Base-by-base conservation (phyloP, 2,797 vertebrate species). In the Tokudaia muenninki region DNA sequence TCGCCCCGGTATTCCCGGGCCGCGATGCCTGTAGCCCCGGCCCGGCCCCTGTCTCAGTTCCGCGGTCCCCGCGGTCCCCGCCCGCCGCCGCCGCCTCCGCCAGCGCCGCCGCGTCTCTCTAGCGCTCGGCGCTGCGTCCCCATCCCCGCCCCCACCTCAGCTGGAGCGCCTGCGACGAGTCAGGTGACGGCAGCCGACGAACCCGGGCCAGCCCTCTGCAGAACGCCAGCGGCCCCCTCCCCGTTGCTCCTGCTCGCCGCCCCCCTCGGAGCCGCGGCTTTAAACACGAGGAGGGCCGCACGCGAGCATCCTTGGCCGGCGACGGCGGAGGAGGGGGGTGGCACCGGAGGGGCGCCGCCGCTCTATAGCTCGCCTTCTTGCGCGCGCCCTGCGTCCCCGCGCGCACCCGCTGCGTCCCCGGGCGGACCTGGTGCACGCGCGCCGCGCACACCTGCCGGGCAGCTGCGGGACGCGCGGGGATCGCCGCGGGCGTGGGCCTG, bases 161-260 rank as follows among this genome's bases (percentile, higher is more conserved):
- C 97, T 94, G 96, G 91, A 97, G 92, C 94, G 78, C 96, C 96
- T 96, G 96, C 96, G 96, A 86, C 63, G 81, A 98, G 99, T 99
- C 99, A 99, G 98, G 98, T 99, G 99, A 99, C 98, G 98, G 97
- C 98, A 34, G 93, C 97, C 83, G 95, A 97, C 98, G 97, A 98
- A 98, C 98, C 97, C 95, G 95, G 97, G 96, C 91, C 97, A 96
- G 83, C 94, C 91, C 96, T 96, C 93, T 24, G 72, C 97, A 41
- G 90, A 94, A 95, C 98, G 96, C 96, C 97, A 84, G 93, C 81
- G 82, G 87, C 94, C 75, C 96, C 96, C 86, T 94, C 98, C 97
- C 97, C 78, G 75, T 90, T 77, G 83, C 97, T 87, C 94, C 70
- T 94, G 72, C 96, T 70, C 95, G 74, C 94, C 80, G 37, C n/a